Evolutionary conservation across 2,888 invertebrate species (phyloP).

Genomic region (Patella caerulea): DNA sequence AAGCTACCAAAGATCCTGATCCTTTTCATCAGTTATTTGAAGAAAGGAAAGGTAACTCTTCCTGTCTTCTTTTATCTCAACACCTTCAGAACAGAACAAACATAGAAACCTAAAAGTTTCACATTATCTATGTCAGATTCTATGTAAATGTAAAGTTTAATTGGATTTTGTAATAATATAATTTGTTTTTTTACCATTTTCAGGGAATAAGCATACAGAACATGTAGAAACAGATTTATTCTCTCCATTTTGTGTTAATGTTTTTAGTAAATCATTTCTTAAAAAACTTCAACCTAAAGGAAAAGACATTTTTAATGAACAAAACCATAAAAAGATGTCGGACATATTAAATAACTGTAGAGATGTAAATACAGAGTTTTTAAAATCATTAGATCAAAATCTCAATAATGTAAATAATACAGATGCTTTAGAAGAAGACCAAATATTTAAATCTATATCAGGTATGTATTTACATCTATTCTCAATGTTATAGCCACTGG

Average conservation of each 20-base stretch:
- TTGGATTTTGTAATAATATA: no score
- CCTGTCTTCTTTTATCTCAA: no score
- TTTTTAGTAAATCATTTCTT: not conserved
- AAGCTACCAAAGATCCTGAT: conserved; percentile 64
- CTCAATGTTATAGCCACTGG: no score
- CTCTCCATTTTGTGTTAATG: not conserved
- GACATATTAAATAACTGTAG: no score
- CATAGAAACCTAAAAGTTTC: no score
- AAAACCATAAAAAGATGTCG: no score
- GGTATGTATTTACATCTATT: not conserved
- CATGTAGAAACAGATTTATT: not conserved
- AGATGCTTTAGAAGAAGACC: not conserved
- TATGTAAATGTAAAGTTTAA: no score
- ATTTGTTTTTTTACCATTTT: no score
- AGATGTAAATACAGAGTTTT: not conserved
- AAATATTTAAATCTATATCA: not conserved
- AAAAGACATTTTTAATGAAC: no score
- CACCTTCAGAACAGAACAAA: no score
- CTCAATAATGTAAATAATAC: not conserved
- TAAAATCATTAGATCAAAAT: not conserved
- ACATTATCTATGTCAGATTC: no score
- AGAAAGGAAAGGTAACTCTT: conserved; percentile 58
- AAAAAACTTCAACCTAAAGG: not conserved
- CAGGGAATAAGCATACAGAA: no score
- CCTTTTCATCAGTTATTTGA: conserved; percentile 67